These are phyloP conservation scores for Gordius sp. DNA, from an alignment of 2,888 invertebrate species.

Conservation along the genomic window DNA sequence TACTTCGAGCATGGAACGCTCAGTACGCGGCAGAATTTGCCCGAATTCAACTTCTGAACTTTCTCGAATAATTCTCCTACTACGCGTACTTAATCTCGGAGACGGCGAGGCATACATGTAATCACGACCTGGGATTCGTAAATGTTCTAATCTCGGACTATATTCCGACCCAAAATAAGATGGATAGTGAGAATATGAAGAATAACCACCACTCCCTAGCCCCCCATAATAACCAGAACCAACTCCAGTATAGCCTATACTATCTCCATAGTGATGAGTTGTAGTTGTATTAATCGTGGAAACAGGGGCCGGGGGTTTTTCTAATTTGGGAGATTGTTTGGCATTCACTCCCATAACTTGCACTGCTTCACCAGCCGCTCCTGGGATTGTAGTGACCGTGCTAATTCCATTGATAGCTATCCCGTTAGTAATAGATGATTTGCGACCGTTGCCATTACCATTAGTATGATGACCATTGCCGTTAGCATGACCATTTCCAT, in stretches of 20 bases:
- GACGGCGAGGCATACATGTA: conserved; percentile 11
- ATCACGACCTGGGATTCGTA: not conserved
- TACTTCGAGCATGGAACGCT: conserved; percentile 9
- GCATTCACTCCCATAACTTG: not conserved
- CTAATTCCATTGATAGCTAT: too few species aligned
- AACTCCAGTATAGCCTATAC: too few species aligned
- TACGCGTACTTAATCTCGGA: not conserved
- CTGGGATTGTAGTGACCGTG: not conserved
- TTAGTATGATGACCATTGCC: too few species aligned
- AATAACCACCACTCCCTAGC: too few species aligned
- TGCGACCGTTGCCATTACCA: too few species aligned
- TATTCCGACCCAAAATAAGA: not conserved
- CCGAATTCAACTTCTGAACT: conserved; percentile 6
- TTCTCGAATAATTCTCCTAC: conserved; percentile 1
- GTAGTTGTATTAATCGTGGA: not conserved
- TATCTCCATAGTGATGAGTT: not conserved
- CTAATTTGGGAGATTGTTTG: not conserved
- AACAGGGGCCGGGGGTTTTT: not conserved
- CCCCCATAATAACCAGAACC: too few species aligned
- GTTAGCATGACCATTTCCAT: too few species aligned
- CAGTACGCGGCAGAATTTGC: not conserved
- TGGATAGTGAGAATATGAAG: not conserved
- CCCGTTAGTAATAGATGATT: too few species aligned
- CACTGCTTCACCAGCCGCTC: not conserved
- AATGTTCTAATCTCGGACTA: not conserved